A percentile compares a stretch with the other conserved stretches of the same genome.
phyloP scores from a whole-genome alignment of 2,888 invertebrate species.

The Plagiodera versicolora region DNA sequence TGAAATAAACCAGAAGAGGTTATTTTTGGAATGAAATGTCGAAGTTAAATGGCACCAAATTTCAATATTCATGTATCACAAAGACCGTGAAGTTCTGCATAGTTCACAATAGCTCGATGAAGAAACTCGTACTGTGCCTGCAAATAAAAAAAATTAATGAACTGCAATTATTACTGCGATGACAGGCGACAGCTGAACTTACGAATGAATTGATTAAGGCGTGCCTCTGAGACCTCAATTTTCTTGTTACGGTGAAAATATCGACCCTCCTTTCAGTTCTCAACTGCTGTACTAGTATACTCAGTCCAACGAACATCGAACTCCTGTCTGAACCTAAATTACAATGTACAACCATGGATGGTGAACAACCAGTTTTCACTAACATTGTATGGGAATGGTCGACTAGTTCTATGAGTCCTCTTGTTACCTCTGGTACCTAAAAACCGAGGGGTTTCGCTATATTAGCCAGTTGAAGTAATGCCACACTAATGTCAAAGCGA shows the following conservation, averaged over 20 bases:
- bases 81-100: constrained; percentile 83
- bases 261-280: constrained; percentile 83
- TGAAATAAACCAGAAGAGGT: constrained; percentile 38
- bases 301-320: constrained; percentile 86
- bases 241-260: constrained; percentile 80
- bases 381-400: constrained; percentile 67
- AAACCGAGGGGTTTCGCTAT: constrained; percentile 15
- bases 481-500: no score
- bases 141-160: constrained; percentile 43
- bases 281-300: constrained; percentile 82
- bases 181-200: constrained; percentile 53
- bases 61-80: constrained; percentile 56
- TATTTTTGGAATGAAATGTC: constrained; percentile 42
- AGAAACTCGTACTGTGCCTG: constrained; percentile 93
- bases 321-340: constrained; percentile 85
- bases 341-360: constrained; percentile 86
- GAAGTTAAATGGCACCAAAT: constrained; percentile 43
- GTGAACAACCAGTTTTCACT: constrained; percentile 58
- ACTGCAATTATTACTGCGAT: background rate
- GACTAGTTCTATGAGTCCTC: constrained; percentile 83
- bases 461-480: no score
- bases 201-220: constrained; percentile 83
- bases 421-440: constrained; percentile 78
- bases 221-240: constrained; percentile 81
- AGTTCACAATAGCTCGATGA: constrained; percentile 88